phyloP scores from a whole-genome alignment of 2,797 vertebrate genomes.

The Arnoldichthys spilopterus region DNA sequence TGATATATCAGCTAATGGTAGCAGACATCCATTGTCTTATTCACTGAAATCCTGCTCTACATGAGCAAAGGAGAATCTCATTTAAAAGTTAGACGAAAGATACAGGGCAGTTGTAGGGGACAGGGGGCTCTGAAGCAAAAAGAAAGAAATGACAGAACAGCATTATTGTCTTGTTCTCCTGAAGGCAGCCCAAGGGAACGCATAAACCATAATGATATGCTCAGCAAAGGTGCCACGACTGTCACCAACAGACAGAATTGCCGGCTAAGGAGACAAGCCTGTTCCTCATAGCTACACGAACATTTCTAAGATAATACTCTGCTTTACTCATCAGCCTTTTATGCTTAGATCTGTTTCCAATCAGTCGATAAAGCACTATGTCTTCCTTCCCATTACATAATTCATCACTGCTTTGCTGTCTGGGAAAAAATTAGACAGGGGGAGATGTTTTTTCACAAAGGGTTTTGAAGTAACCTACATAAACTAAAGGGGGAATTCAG shows the following conservation, averaged over 20 bases:
- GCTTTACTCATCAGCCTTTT: not conserved
- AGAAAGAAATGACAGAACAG: slow-evolving; percentile 37
- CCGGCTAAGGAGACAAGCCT: slow-evolving; percentile 31
- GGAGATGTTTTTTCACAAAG: too few relatives aligned
- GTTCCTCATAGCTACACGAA: slow-evolving; percentile 9
- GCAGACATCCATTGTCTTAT: not conserved
- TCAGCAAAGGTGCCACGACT: not conserved
- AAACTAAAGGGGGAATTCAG: too few relatives aligned
- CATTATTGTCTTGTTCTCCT: slow-evolving; percentile 23
- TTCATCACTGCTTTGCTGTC: too few relatives aligned
- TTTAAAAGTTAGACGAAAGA: not conserved
- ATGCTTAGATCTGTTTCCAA: not conserved
- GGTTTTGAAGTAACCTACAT: too few relatives aligned
- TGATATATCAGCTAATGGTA: not conserved
- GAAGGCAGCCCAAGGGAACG: slow-evolving; percentile 17
- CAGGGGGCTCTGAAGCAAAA: slow-evolving; percentile 15
- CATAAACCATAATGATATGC: slow-evolving; percentile 40
- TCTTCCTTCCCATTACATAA: not conserved
- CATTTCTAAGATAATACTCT: slow-evolving; percentile 7
- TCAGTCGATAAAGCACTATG: not conserved
- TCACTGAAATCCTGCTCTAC: not conserved
- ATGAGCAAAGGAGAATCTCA: not conserved
- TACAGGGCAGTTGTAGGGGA: slow-evolving; percentile 8
- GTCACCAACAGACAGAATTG: slow-evolving; percentile 22
- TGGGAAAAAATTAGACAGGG: too few relatives aligned